Conservation (phyloP, 2,888 invertebrate genomes). For the Conistra vaccinii region DNA sequence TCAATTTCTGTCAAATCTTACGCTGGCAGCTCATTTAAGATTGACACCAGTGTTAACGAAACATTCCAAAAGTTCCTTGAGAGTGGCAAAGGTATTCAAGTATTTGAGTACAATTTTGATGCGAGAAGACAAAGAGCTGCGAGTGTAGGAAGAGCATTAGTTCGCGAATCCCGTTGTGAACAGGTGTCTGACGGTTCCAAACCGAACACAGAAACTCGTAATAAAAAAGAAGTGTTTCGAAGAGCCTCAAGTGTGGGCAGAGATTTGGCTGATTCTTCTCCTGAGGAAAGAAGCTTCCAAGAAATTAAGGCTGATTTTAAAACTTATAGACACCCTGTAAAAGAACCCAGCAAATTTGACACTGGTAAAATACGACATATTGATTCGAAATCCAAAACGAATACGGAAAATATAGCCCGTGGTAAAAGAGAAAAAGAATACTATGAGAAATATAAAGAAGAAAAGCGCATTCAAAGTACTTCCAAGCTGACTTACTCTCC, state of each 20-base stretch:
- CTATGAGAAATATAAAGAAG: constrained; percentile 47
- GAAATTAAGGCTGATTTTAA: constrained; percentile 85
- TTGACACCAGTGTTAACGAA: constrained; percentile 83
- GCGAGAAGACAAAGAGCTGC: constrained; percentile 80
- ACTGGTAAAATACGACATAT: constrained; percentile 45
- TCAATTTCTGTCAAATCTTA: constrained; percentile 75
- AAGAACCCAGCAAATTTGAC: constrained; percentile 41
- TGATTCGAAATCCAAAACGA: constrained; percentile 46
- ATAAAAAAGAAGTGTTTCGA: constrained; percentile 69
- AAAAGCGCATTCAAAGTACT: constrained; percentile 14
- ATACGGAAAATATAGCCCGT: constrained; percentile 49
- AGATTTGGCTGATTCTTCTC: constrained; percentile 63
- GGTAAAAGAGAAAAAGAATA: constrained; percentile 71
- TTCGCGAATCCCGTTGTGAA: constrained; percentile 66
- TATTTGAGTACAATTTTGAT: constrained; percentile 74
- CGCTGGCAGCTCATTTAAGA: constrained; percentile 79
- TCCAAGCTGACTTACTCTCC: constrained; percentile 71
- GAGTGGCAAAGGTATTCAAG: constrained; percentile 68
- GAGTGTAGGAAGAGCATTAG: constrained; percentile 82
- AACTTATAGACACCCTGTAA: constrained; percentile 71
- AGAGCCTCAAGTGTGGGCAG: constrained; percentile 84
- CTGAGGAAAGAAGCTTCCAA: constrained; percentile 74
- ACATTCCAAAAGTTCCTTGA: constrained; percentile 80
- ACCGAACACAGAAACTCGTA: constrained; percentile 28
- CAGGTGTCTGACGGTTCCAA: constrained; percentile 33